Evolutionary conservation across 2,797 vertebrate species (phyloP).

Genomic region (Nannoperca australis): DNA sequence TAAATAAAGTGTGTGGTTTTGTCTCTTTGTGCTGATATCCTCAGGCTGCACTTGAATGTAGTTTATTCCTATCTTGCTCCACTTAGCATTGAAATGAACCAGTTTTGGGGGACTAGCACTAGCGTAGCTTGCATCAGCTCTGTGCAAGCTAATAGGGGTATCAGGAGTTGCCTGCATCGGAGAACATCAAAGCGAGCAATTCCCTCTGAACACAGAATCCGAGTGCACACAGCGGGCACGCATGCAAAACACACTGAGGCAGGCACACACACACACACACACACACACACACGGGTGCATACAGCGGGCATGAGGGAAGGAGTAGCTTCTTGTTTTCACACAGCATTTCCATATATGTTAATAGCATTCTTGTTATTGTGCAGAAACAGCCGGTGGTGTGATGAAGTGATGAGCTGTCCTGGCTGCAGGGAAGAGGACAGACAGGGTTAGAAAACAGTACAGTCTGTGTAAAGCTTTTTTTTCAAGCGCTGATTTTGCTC

Average conservation of each 20-base stretch:
- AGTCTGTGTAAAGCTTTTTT: conserved; percentile 13
- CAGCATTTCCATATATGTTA: conserved; percentile 85
- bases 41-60: conserved; percentile 67
- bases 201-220: conserved; percentile 79
- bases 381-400: conserved; percentile 73
- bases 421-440: conserved; percentile 61
- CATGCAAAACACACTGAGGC: conserved; percentile 50
- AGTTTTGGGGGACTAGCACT: conserved; percentile 55
- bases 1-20: conserved; percentile 80
- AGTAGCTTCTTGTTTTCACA: conserved; percentile 73
- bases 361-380: conserved; percentile 79
- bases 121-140: conserved; percentile 82
- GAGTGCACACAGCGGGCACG: conserved; percentile 81
- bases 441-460: conserved; percentile 50
- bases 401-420: conserved; percentile 69
- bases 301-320: conserved; percentile 76
- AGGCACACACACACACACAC: conserved; percentile 17
- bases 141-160: conserved; percentile 82
- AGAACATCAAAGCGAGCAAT: conserved; percentile 86
- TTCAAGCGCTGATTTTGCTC: conserved; percentile 42
- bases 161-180: conserved; percentile 81
- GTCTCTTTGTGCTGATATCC: conserved; percentile 81
- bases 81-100: conserved; percentile 65
- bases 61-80: conserved; percentile 63
- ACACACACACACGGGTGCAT: conserved; percentile 73